phyloP scores from a whole-genome alignment of 2,888 invertebrate species.

The Drosophila anomalipes region DNA sequence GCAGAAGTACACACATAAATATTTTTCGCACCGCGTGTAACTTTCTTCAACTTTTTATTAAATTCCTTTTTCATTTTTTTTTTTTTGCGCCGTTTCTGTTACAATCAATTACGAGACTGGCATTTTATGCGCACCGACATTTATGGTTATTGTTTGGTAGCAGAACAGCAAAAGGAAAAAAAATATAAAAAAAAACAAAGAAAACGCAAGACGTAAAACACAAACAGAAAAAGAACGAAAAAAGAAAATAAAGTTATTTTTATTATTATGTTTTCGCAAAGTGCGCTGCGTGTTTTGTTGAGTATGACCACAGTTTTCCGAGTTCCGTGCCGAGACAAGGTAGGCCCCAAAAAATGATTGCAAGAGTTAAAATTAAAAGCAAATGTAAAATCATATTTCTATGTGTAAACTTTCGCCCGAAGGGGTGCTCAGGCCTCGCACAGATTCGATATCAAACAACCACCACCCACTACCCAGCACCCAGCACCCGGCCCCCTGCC shows the following conservation, averaged over 20 bases:
- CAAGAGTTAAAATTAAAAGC: slow-evolving; percentile 81
- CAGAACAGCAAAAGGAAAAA: slow-evolving; percentile 22
- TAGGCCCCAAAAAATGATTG: slow-evolving; percentile 72
- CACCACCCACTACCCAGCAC: background rate
- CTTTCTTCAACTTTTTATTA: slow-evolving; percentile 76
- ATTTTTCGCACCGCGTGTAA: slow-evolving; percentile 69
- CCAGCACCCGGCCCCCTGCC: background rate
- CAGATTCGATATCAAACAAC: slow-evolving; percentile 44
- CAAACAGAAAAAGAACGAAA: background rate
- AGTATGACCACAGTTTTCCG: slow-evolving; percentile 36
- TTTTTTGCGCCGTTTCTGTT: slow-evolving; percentile 44
- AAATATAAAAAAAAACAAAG: background rate
- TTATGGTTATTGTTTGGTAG: slow-evolving; percentile 79
- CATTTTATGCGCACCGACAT: slow-evolving; percentile 74
- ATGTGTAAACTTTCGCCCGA: slow-evolving; percentile 75
- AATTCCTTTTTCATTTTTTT: slow-evolving; percentile 50
- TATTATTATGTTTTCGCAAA: slow-evolving; percentile 73
- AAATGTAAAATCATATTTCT: slow-evolving; percentile 81
- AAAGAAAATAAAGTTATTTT: slow-evolving; percentile 69
- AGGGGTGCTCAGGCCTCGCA: slow-evolving; percentile 31
- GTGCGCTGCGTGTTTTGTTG: slow-evolving; percentile 43
- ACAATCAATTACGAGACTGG: slow-evolving; percentile 72
- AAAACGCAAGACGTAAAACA: slow-evolving; percentile 1
- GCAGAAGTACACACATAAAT: slow-evolving; percentile 56
- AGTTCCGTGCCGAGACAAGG: slow-evolving; percentile 26